Conservation (phyloP, 2,888 invertebrate genomes). For the Himalopsyche kuldschensis region DNA sequence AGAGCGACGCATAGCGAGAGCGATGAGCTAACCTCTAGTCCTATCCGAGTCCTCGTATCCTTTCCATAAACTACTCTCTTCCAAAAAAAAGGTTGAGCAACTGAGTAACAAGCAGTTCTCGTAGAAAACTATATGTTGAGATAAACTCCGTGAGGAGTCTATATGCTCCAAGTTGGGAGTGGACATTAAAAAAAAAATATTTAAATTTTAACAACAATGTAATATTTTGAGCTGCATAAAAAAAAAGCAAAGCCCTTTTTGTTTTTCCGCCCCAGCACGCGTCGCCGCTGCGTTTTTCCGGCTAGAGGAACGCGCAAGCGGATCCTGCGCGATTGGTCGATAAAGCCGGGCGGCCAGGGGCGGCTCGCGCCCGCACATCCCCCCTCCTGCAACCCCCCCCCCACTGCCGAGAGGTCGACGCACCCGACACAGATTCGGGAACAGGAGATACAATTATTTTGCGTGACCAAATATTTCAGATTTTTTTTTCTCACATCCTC, state of each 20-base stretch:
- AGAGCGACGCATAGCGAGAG: too few relatives aligned
- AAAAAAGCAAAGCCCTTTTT: background rate
- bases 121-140: too few relatives aligned
- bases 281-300: conserved; percentile 45
- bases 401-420: conserved; percentile 40
- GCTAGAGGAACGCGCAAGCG: conserved; percentile 13
- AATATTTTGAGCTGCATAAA: too few relatives aligned
- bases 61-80: too few relatives aligned
- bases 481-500: background rate
- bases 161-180: too few relatives aligned
- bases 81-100: too few relatives aligned
- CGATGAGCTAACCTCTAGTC: too few relatives aligned
- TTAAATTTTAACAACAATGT: too few relatives aligned
- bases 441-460: background rate
- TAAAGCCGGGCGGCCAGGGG: conserved; percentile 55
- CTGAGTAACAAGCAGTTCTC: too few relatives aligned
- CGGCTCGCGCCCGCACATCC: conserved; percentile 57
- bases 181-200: too few relatives aligned
- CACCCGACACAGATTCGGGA: background rate
- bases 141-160: too few relatives aligned
- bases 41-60: too few relatives aligned
- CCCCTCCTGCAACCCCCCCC: conserved; percentile 57
- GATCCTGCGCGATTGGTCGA: conserved; percentile 56
- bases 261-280: conserved; percentile 30
- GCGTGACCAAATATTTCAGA: conserved; percentile 3